phyloP scores from a whole-genome alignment of 1,140 invertebrate genomes.

The Zaprionus gabonicus region DNA sequence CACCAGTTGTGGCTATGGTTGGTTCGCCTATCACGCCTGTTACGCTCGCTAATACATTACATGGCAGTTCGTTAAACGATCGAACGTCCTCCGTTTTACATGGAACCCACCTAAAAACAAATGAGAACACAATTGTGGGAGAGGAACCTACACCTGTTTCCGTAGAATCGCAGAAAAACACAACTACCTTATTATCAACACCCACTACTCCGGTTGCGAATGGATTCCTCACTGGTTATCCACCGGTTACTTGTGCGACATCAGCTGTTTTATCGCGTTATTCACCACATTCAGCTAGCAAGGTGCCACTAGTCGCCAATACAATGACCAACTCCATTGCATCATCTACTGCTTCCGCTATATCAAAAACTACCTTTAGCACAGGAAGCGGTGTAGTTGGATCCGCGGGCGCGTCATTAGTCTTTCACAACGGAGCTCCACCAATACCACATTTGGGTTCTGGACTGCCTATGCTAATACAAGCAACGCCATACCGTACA shows the following conservation, averaged over 20 bases:
- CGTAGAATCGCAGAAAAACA: conserved; percentile 48
- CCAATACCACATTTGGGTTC: conserved; percentile 80
- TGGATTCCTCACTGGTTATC: conserved; percentile 58
- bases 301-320: conserved; percentile 37
- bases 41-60: conserved; percentile 24
- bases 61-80: conserved; percentile 33
- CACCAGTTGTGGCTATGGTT: conserved; percentile 34
- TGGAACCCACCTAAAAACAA: conserved; percentile 37
- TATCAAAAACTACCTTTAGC: conserved; percentile 45
- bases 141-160: conserved; percentile 16
- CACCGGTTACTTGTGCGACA: conserved; percentile 35
- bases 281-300: conserved; percentile 49
- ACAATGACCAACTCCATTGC: conserved; percentile 40
- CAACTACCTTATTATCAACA: conserved; percentile 21
- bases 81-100: conserved; percentile 44
- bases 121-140: conserved; percentile 28
- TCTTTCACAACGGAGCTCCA: conserved; percentile 64
- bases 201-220: conserved; percentile 45
- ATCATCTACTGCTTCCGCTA: conserved; percentile 5
- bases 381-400: conserved; percentile 48
- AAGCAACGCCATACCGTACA: conserved; percentile 87
- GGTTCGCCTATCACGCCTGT: conserved; percentile 26
- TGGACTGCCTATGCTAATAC: conserved; percentile 86
- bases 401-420: conserved; percentile 43
- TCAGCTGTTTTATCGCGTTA: conserved; percentile 41